Evolutionary conservation across 1,140 invertebrate species (phyloP).

Genomic region (Drosophila bocki): DNA sequence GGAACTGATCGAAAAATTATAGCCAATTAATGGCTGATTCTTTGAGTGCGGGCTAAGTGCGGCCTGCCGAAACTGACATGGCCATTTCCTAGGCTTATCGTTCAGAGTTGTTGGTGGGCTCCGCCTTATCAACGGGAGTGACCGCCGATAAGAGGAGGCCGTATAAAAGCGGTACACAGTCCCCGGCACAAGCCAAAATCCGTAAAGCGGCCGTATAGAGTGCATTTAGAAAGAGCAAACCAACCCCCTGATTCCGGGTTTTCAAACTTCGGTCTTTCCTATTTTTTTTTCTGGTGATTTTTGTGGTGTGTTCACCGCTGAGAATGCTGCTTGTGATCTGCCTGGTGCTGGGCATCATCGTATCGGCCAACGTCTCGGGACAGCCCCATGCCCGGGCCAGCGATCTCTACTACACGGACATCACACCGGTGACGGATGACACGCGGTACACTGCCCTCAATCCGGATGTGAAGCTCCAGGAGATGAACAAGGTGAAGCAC

Average conservation of each 20-base stretch:
- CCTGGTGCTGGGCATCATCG: constrained; percentile 1
- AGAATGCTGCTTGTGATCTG: constrained; percentile 7
- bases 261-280: neutral
- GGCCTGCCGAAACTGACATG: constrained; percentile 22
- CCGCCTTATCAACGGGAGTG: constrained; percentile 62
- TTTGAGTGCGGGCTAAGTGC: neutral
- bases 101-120: constrained; percentile 59
- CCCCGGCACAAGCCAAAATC: constrained; percentile 38
- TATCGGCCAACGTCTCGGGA: neutral
- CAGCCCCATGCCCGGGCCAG: constrained; percentile 41
- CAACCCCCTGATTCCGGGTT: neutral
- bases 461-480: constrained; percentile 42
- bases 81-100: constrained; percentile 67
- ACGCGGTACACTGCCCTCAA: constrained; percentile 43
- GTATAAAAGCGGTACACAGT: constrained; percentile 54
- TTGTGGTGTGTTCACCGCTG: neutral
- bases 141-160: constrained; percentile 61
- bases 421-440: constrained; percentile 64
- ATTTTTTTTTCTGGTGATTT: constrained; percentile 22
- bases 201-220: constrained; percentile 15
- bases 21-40: constrained; percentile 45
- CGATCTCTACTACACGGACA: constrained; percentile 65
- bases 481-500: constrained; percentile 67
- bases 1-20: constrained; percentile 60
- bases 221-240: constrained; percentile 11